Percentiles rank a stretch among this genome's conserved stretches.
phyloP scores from a whole-genome alignment of 2,113 vertebrate species.

The Psilopsiagon aymara region DNA sequence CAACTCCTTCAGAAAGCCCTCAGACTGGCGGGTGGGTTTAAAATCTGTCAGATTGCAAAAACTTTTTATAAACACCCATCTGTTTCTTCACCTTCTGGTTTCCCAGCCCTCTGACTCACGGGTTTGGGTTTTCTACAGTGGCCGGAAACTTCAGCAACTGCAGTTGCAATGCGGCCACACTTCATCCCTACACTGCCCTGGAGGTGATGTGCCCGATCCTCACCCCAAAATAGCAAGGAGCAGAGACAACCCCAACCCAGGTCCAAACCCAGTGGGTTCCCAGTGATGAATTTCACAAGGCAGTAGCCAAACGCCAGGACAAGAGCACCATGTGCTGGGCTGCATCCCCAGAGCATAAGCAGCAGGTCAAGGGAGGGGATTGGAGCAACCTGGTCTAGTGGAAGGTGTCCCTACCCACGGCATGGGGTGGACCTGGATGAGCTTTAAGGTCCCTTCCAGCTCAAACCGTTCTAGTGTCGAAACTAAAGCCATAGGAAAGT shows the following conservation, averaged over 20 bases:
- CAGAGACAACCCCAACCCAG: neutral
- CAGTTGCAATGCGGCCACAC: accelerated
- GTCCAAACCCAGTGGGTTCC: neutral
- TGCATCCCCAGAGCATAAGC: neutral
- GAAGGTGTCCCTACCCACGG: neutral
- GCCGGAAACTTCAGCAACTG: neutral
- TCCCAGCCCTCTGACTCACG: neutral
- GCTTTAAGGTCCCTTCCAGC: neutral
- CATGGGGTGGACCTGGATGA: neutral
- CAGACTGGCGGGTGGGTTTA: accelerated
- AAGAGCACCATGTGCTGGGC: neutral
- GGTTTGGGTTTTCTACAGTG: neutral
- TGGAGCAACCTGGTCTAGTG: neutral
- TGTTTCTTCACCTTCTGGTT: constrained; percentile 5
- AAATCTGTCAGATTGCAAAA: neutral
- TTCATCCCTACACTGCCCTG: neutral
- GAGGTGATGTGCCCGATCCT: neutral
- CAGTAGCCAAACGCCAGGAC: neutral
- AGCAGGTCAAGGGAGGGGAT: neutral
- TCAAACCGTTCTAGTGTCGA: neutral
- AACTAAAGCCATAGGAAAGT: neutral
- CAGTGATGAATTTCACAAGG: neutral
- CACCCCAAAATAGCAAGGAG: neutral
- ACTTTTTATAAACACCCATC: neutral
- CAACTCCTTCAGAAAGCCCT: neutral